Percentiles rank a stretch among this genome's conserved stretches.
Conservation (phyloP, 2,888 invertebrate species). For the Eilema depressum region DNA sequence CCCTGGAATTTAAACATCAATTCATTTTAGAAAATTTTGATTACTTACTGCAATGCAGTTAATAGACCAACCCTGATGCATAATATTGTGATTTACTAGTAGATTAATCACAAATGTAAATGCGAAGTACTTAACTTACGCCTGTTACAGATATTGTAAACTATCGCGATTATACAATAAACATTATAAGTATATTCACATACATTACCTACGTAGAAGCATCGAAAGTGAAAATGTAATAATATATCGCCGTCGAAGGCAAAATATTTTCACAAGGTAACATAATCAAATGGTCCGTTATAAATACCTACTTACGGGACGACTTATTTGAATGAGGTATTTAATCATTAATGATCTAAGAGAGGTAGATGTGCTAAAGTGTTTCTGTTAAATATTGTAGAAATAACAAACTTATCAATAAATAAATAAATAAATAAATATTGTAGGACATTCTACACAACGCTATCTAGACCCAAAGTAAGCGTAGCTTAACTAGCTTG, state of each 20-base stretch:
- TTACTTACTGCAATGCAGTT: neutral
- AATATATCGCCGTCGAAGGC: slow-evolving; percentile 2
- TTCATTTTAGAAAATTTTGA: neutral
- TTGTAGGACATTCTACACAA: too few relatives aligned
- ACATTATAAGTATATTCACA: neutral
- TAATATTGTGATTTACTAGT: neutral
- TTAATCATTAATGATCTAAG: too few relatives aligned
- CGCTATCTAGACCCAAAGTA: too few relatives aligned
- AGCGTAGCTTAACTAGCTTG: too few relatives aligned
- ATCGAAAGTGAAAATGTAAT: slow-evolving; percentile 2
- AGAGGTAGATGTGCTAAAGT: too few relatives aligned
- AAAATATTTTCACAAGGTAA: slow-evolving; percentile 2
- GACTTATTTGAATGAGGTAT: neutral
- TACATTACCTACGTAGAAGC: neutral
- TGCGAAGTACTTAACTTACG: neutral
- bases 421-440: too few relatives aligned
- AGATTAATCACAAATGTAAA: neutral
- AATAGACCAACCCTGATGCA: neutral
- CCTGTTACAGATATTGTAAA: neutral
- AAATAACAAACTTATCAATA: too few relatives aligned
- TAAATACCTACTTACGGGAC: too few relatives aligned
- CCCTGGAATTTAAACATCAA: neutral
- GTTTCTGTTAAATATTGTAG: too few relatives aligned
- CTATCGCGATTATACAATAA: neutral
- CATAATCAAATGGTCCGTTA: neutral